Base-by-base conservation (phyloP, 2,113 vertebrate genomes). In the Cryptomyrus ogoouensis region DNA sequence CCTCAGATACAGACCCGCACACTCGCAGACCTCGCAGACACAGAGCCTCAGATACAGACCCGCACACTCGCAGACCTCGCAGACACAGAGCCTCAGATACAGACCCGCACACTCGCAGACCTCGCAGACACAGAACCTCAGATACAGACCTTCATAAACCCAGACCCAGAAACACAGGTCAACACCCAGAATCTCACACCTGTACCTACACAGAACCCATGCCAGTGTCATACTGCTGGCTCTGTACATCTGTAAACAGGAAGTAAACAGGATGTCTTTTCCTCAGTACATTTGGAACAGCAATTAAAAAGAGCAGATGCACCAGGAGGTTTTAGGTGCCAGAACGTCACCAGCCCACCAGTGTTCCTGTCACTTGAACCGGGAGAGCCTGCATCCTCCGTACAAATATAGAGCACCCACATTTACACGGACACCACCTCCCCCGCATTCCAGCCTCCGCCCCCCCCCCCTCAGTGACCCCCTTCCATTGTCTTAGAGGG, bases 341-440 rank as follows among this genome's bases (percentile, higher is more conserved):
- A 12, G 35, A 17, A 9, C 21, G 35, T 31, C 46, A 35, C n/a
- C 35, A 70, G 42, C 21, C 21, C 42, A 1, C 83, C 44, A 21
- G 39, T 27, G 27, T 49, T 56, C 13, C 53, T 35, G 35, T 86
- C 56, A 66, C 39, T 87, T 44, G 86, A 87, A 90, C 12, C 27
- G 0, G 56, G 83, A 50, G 39, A 66, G 6, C 9, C 62, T 66
- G 83, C 83, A 90, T 90, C 83, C 56, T 84, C 62, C 46, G 46
- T 87, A 90, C 58, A 90, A 90, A 86, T 70, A 50, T 87, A 90
- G 89, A 86, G 58, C 24, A 7, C 56, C 89, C 83, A 39, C 56
- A 86, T 84, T 49, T n/a, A 50, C 83, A 46, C 53, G 15, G 24
- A 58, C 56, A 21, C 39, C 4, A 42, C 89, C 89, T 3, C 9